Conservation (phyloP, 2,888 invertebrate species). For the Sussaba pulchella region DNA sequence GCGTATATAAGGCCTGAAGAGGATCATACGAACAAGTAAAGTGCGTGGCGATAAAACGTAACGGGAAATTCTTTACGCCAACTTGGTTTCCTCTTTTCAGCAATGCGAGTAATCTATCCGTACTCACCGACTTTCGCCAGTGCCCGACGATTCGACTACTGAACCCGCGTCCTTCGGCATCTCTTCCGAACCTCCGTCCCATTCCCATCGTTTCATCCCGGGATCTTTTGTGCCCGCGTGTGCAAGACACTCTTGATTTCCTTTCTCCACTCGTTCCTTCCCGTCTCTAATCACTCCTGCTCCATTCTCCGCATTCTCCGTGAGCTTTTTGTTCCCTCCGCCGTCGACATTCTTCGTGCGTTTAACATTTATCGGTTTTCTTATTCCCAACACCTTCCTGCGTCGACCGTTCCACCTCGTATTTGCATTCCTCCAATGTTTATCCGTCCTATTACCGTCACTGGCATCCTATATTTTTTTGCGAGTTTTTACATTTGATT, state of each 20-base stretch:
- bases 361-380: constrained; percentile 35
- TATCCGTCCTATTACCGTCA: constrained; percentile 14
- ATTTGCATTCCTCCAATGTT: constrained; percentile 23
- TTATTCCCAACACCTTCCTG: constrained; percentile 14
- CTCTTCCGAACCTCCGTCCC: neutral
- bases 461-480: neutral
- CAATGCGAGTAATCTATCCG: constrained; percentile 33
- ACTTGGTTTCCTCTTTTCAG: constrained; percentile 44
- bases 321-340: constrained; percentile 5
- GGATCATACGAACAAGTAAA: constrained; percentile 9
- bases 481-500: too few relatives aligned
- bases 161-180: constrained; percentile 6
- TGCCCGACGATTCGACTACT: constrained; percentile 23
- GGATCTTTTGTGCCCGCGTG: constrained; percentile 28
- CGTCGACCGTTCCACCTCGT: neutral
- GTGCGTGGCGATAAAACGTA: constrained; percentile 69
- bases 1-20: neutral
- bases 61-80: constrained; percentile 75
- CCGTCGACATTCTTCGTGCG: constrained; percentile 28
- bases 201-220: neutral
- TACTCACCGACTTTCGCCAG: constrained; percentile 9
- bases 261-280: constrained; percentile 3
- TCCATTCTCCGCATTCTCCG: constrained; percentile 15
- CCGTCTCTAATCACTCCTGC: constrained; percentile 28
- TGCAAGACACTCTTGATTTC: constrained; percentile 11